A percentile compares a stretch with the other conserved stretches of the same genome.
Conservation (phyloP, 64 coral and sea anemone genomes). For the Porites australiensis region DNA sequence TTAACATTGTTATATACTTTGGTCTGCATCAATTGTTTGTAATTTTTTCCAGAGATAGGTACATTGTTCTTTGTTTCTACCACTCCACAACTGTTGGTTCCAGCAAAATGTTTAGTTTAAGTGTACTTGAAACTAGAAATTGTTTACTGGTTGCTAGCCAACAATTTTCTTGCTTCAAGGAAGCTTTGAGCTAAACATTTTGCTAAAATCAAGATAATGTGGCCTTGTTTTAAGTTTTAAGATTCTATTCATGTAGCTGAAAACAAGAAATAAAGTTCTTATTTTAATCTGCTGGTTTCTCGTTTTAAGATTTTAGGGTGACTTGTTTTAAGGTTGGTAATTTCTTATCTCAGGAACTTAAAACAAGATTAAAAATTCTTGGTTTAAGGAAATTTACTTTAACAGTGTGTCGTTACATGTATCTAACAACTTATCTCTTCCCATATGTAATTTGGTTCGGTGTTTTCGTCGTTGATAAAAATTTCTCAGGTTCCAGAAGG, state of each 20-base stretch:
- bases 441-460: no score
- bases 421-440: no score
- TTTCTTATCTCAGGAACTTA: constrained; percentile 30
- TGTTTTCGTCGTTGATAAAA: no score
- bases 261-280: constrained; percentile 7
- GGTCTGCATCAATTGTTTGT: no score
- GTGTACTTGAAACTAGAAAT: not conserved
- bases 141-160: not conserved
- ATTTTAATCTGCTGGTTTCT: not conserved
- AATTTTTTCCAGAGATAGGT: no score
- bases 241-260: not conserved
- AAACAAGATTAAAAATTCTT: constrained; percentile 5
- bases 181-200: not conserved
- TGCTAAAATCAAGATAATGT: not conserved
- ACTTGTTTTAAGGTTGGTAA: not conserved
- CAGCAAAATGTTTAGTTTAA: not conserved
- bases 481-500: no score
- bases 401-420: no score
- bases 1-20: no score
- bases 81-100: not conserved
- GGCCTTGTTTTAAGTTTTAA: constrained; percentile 16
- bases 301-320: constrained; percentile 10
- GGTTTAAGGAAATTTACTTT: constrained; percentile 21
- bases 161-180: constrained; percentile 21
- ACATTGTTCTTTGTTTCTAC: no score